Evolutionary conservation across 1,140 invertebrate species (phyloP), one percentile per base, ranked within the genome.

Genomic region (Hyles vespertilio): DNA sequence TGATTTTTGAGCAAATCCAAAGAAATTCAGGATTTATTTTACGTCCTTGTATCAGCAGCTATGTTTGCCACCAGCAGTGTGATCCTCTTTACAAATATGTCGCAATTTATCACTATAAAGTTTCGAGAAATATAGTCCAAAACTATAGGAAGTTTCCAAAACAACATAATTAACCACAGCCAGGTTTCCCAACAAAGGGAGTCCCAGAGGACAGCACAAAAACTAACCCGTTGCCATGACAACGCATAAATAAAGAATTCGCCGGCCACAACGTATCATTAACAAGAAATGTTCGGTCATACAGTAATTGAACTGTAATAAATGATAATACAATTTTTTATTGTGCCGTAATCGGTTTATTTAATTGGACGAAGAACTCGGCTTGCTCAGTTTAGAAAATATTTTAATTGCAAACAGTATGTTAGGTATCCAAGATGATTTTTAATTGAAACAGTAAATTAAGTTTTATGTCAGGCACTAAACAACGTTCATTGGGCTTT

Each of bases 151-250:
- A 75, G 58, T 71, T 70, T 50, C 59, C 56, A 57, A 32, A 33
- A 11, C 56, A 58, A 59, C 56, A 61, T 72, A 81, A 78, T 81
- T 77, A 78, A 69, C 70, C 77, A 70, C 61, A 57, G 58, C 49
- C 53, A 73, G 74, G 71, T 81, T 79, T 67, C 62, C 56, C 48
- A 66, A 67, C 65, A 67, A 66, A 69, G 63, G 64, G 58, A 65
- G 65, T 63, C 58, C 57, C 57, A 59, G 65, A 59, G 60, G 53
- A 67, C 63, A 63, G 49, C 50, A 67, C 71, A 78, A 74, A 75
- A 78, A 78, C 70, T 67, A 58, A 57, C 56, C 62, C 52, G 71
- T 69, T 68, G 57, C 66, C 67, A 68, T 76, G 73, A 76, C 73
- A 33, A 72, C 59, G 71, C 76, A 69, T 55, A 70, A 72, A 69